phyloP scores from a whole-genome alignment of 2,888 invertebrate species.

The Halictus ligatus region DNA sequence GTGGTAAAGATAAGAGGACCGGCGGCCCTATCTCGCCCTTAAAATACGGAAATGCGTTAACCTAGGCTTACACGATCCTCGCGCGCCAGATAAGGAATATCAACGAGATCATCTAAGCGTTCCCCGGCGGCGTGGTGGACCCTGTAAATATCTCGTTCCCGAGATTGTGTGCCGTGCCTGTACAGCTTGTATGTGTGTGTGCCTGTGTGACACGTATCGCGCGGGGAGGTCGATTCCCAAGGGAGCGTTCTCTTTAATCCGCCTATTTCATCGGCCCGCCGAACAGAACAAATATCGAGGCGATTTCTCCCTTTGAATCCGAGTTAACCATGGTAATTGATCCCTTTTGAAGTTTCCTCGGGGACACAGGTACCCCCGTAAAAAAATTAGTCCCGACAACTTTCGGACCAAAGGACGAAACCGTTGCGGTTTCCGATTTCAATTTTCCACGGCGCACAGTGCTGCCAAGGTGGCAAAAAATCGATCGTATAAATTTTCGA shows the following conservation, averaged over 20 bases:
- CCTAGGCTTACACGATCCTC: conserved; percentile 29
- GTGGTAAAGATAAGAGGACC: conserved; percentile 27
- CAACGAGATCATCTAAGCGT: conserved; percentile 38
- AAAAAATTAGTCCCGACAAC: background rate
- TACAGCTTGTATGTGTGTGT: background rate
- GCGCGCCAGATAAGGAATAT: conserved; percentile 50
- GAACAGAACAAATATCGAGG: conserved; percentile 17
- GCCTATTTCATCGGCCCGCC: conserved; percentile 17
- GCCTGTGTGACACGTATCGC: background rate
- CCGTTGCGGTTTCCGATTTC: background rate
- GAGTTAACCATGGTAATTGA: background rate
- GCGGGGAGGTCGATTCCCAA: conserved; percentile 24
- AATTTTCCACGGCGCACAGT: background rate
- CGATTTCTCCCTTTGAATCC: background rate
- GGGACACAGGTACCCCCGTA: background rate
- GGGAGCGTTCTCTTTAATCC: conserved; percentile 42
- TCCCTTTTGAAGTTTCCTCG: background rate
- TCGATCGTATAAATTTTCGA: too few relatives aligned
- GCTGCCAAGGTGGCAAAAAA: too few relatives aligned
- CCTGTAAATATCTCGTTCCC: conserved; percentile 48
- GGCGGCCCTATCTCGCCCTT: conserved; percentile 30
- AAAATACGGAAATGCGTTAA: conserved; percentile 43
- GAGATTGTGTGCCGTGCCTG: conserved; percentile 4
- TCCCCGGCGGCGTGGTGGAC: background rate
- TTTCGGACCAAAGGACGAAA: background rate